These are phyloP conservation scores for Tromatobia lineatoria DNA, from an alignment of 2,888 invertebrate genomes.

Conservation along the genomic window DNA sequence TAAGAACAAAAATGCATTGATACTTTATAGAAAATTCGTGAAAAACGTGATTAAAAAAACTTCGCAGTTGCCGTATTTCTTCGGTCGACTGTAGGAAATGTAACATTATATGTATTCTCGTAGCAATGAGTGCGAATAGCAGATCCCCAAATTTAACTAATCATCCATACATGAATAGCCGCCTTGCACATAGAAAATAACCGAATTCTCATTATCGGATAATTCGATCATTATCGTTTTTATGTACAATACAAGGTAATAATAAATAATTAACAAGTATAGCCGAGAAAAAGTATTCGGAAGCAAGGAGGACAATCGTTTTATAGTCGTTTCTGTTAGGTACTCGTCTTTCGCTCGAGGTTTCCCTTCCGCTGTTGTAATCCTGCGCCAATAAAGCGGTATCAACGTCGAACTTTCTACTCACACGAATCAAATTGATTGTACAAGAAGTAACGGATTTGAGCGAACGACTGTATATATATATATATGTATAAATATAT, in stretches of 20 bases:
- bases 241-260: conserved; percentile 43
- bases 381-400: conserved; percentile 47
- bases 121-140: background rate
- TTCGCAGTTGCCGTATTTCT: background rate
- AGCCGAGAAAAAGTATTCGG: conserved; percentile 46
- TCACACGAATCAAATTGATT: conserved; percentile 12
- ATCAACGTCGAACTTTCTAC: background rate
- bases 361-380: conserved; percentile 17
- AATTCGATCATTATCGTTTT: conserved; percentile 3
- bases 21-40: conserved; percentile 19
- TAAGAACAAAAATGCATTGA: background rate
- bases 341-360: background rate
- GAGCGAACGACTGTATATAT: conserved; percentile 23
- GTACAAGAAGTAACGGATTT: conserved; percentile 15
- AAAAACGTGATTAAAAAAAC: conserved; percentile 14
- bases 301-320: conserved; percentile 58
- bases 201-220: conserved; percentile 5
- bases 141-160: background rate
- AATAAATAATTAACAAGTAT: conserved; percentile 53
- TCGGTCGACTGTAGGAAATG: background rate
- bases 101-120: background rate
- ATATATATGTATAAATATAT: background rate
- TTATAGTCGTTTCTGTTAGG: conserved; percentile 3
- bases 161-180: conserved; percentile 4
- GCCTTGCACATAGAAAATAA: conserved; percentile 32